Conservation (phyloP, 2,797 vertebrate genomes). For the Picus viridis region DNA sequence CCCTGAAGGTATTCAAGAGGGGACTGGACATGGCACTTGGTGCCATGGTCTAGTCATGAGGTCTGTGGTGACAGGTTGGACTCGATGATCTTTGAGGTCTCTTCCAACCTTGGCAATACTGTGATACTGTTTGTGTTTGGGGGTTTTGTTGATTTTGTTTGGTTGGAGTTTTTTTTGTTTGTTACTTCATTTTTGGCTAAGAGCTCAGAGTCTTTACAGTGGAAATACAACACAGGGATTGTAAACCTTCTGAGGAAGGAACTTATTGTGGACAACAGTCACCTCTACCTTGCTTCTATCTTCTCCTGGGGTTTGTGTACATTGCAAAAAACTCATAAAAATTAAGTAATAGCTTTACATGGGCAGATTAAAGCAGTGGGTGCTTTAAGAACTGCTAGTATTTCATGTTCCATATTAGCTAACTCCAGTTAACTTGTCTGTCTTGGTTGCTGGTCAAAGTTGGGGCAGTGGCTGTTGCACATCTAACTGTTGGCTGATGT, state of each 20-base stretch:
- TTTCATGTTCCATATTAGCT: neutral
- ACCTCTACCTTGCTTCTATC: neutral
- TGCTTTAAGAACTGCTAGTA: neutral
- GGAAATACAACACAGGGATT: constrained; percentile 11
- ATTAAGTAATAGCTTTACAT: neutral
- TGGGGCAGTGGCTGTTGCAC: neutral
- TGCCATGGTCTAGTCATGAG: too few relatives aligned
- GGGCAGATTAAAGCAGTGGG: neutral
- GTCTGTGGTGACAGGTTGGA: too few relatives aligned
- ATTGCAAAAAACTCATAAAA: neutral
- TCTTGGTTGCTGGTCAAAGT: neutral
- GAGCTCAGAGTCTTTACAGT: constrained; percentile 15
- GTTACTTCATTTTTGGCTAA: neutral
- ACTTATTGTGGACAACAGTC: neutral
- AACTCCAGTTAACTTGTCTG: neutral
- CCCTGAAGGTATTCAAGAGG: too few relatives aligned
- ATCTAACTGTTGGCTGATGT: neutral
- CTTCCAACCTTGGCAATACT: too few relatives aligned
- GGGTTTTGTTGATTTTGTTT: too few relatives aligned
- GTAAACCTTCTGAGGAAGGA: neutral
- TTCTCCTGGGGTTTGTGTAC: neutral
- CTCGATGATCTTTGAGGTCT: too few relatives aligned
- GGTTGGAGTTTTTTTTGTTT: too few relatives aligned
- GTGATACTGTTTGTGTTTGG: neutral
- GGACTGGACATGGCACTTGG: too few relatives aligned